Evolutionary conservation across 1,140 invertebrate species (phyloP).

Genomic region (Rhopalosiphum maidis): DNA sequence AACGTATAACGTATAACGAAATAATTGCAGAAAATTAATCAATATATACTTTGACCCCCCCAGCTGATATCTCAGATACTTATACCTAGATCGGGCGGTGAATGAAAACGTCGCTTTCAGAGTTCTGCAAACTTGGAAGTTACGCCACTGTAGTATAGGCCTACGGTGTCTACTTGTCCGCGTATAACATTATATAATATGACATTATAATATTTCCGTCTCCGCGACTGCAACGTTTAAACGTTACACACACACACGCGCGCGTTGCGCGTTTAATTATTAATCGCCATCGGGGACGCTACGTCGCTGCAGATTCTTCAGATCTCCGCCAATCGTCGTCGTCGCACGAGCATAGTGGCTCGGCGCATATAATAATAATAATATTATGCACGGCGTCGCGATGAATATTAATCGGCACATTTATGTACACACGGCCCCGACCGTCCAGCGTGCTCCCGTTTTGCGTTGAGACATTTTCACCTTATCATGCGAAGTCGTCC

Average conservation of each 20-base stretch:
- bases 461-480: neutral
- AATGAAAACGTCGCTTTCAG: too few species aligned
- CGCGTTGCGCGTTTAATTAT: neutral
- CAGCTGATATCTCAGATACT: too few species aligned
- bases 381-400: neutral
- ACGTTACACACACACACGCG: neutral
- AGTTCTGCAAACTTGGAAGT: neutral
- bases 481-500: neutral
- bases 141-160: too few species aligned
- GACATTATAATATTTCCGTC: neutral
- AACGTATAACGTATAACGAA: too few species aligned
- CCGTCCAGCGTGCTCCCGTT: too few species aligned
- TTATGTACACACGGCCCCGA: neutral
- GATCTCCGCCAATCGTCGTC: neutral
- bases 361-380: neutral
- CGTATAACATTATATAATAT: neutral
- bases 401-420: neutral
- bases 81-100: too few species aligned
- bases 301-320: neutral
- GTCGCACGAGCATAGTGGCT: neutral
- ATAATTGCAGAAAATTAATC: too few species aligned
- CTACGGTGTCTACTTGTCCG: too few species aligned
- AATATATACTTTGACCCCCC: too few species aligned
- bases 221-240: neutral
- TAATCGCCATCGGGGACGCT: neutral